Evolutionary conservation across 2,797 vertebrate species (phyloP), one percentile per base, ranked within the genome.

Genomic region (Micrastur ruficollis): DNA sequence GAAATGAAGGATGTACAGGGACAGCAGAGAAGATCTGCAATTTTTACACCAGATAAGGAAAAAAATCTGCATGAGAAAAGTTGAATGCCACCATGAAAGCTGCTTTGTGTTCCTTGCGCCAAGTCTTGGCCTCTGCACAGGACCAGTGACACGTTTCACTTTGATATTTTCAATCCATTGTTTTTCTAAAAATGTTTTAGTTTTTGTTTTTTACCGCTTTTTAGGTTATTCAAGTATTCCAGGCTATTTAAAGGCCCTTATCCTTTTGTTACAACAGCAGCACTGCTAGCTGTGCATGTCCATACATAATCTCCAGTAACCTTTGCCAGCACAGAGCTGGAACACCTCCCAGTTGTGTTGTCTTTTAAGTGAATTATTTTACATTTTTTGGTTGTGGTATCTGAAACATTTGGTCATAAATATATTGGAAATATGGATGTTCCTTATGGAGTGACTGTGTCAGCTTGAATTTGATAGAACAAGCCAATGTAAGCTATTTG

Each of bases 301-400:
- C 65, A 11, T 82, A 85, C 86, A 81, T 84, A 93, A 95, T 91
- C 84, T 66, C 63, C 44, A 63, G 40, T 58, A 87, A 92, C 55
- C 75, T 92, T 58, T 93, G 81, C 89, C 95, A 96, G 72, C 47
- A 72, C 44, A 65, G 49, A 87, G 27, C 81, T 93, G 90, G 67
- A 95, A 90, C 40, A 81, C 55, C 38, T 86, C 84, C 61, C 61
- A 86, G 1, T 46, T 91, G 44, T 66, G 16, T 59, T 95, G 75
- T 65, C 25, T 91, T 93, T 93, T 86, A 91, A 95, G 68, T 73
- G 46, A 96, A 95, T 92, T 96, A 80, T 73, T 96, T 97, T 85
- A 88, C 25, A 36, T 94, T 95, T 95, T 92, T 67, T 94, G 71
- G 53, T 89, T 76, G 38, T 67, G 52, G 31, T 74, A 15, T 32